These are phyloP conservation scores for Onthophagus taurus DNA, from an alignment of 1,140 invertebrate species.

Conservation along the genomic window DNA sequence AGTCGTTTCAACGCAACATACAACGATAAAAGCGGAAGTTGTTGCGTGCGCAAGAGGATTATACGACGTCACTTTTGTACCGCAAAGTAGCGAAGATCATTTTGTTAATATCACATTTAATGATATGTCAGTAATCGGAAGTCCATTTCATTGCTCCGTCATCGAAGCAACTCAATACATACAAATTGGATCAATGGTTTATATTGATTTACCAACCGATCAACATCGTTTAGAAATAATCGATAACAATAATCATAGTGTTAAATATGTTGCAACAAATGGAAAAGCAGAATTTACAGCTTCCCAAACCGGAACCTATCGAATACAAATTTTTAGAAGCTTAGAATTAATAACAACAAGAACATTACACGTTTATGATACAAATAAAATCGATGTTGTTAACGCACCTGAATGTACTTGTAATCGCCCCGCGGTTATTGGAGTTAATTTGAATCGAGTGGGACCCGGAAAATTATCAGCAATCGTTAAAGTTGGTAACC, in stretches of 20 bases:
- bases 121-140: constrained; percentile 83
- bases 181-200: constrained; percentile 43
- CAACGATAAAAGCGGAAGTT: constrained; percentile 72
- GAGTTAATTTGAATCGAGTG: constrained; percentile 60
- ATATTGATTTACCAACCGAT: constrained; percentile 41
- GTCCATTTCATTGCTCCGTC: constrained; percentile 69
- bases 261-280: constrained; percentile 33
- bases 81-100: constrained; percentile 80
- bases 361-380: constrained; percentile 78
- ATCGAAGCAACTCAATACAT: constrained; percentile 41
- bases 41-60: constrained; percentile 82
- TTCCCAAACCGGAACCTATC: constrained; percentile 33
- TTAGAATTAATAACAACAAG: constrained; percentile 38
- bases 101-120: constrained; percentile 96
- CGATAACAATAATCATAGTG: constrained; percentile 33
- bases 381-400: constrained; percentile 58
- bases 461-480: constrained; percentile 76
- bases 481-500: constrained; percentile 65
- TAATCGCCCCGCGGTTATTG: constrained; percentile 61
- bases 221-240: constrained; percentile 33
- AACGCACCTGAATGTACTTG: constrained; percentile 51
- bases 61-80: constrained; percentile 95
- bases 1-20: constrained; percentile 83
- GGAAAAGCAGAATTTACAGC: constrained; percentile 33
- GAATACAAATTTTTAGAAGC: constrained; percentile 26